These are phyloP conservation scores for Amblyjoppa proteus DNA, from an alignment of 2,888 invertebrate species.

Conservation along the genomic window DNA sequence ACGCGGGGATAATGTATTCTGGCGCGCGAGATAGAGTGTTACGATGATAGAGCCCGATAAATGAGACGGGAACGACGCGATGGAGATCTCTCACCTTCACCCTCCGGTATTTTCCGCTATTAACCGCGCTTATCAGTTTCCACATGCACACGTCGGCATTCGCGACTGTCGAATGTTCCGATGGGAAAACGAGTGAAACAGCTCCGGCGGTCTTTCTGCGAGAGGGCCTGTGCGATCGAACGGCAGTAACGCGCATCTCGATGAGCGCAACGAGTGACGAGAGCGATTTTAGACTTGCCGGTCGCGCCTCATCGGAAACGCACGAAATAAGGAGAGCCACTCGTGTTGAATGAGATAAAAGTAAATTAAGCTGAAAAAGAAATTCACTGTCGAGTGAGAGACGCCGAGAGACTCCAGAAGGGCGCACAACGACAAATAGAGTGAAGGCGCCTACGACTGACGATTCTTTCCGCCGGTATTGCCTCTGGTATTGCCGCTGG, in stretches of 20 bases:
- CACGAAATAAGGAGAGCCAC: neutral
- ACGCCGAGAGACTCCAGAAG: neutral
- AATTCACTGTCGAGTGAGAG: neutral
- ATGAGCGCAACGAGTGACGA: constrained; percentile 71
- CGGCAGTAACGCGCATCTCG: constrained; percentile 70
- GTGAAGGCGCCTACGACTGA: neutral
- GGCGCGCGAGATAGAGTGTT: neutral
- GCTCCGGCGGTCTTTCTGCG: constrained; percentile 69
- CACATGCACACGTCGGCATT: neutral
- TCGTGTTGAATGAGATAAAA: constrained; percentile 11
- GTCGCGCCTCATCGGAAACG: neutral
- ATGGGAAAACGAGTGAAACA: constrained; percentile 26
- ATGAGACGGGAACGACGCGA: neutral
- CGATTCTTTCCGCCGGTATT: neutral
- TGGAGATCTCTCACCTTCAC: neutral
- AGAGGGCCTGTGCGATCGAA: constrained; percentile 71
- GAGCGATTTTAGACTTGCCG: neutral
- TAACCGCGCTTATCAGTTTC: constrained; percentile 11
- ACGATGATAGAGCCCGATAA: neutral
- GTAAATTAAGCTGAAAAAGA: neutral
- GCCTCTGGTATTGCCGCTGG: too few relatives aligned
- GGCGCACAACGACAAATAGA: neutral
- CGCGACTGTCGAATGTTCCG: constrained; percentile 19
- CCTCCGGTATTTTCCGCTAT: constrained; percentile 19
- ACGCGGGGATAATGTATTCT: constrained; percentile 34